Evolutionary conservation across 2,113 vertebrate genomes (phyloP).

Genomic region (Pan troglodytes): NHGRI_mPanTro3-v2.1_pri NC_072402.2:7398501-7399000

Average conservation of each 20-base stretch:
- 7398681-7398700: neutral
- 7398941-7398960: neutral
- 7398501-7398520: rapidly evolving
- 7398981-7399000: too few relatives aligned
- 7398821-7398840: neutral
- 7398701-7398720: neutral
- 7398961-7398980: neutral
- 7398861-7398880: neutral
- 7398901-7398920: neutral
- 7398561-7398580: neutral
- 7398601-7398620: neutral
- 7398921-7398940: neutral
- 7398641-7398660: neutral
- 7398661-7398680: neutral
- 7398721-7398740: neutral
- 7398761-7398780: neutral
- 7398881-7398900: neutral
- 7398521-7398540: neutral
- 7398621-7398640: neutral
- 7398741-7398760: neutral
- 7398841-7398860: too few relatives aligned
- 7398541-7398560: neutral
- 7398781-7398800: neutral
- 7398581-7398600: neutral
- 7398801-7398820: neutral